Percentiles rank a stretch among this genome's conserved stretches.
phyloP scores from a whole-genome alignment of 2,797 vertebrate species.

The Sylvia borin region DNA sequence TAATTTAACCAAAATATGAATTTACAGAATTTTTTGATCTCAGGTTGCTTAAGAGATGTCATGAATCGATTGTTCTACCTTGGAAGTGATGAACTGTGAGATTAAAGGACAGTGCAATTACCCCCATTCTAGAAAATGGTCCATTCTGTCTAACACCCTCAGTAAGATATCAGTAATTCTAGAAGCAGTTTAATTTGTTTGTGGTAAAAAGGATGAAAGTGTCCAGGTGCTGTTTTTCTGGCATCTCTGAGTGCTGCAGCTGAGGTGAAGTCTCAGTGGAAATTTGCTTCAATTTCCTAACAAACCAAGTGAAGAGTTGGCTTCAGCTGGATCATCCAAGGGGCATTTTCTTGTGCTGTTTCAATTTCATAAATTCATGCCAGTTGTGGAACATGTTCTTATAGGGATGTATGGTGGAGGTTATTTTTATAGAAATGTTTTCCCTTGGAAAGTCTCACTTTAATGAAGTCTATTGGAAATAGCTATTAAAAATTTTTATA shows the following conservation, averaged over 20 bases:
- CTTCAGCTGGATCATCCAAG: not conserved
- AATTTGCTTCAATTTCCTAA: conserved; percentile 16
- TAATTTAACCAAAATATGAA: not conserved
- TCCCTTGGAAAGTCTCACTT: not conserved
- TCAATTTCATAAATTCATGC: not conserved
- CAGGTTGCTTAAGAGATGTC: not conserved
- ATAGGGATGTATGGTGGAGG: not conserved
- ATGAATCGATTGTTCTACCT: not conserved
- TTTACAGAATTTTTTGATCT: conserved; percentile 4
- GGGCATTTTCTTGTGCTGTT: not conserved
- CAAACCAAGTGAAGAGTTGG: not conserved
- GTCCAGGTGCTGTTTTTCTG: not conserved
- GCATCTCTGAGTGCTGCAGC: not conserved
- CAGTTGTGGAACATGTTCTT: not conserved
- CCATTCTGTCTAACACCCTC: not conserved
- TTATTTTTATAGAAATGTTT: conserved; percentile 12
- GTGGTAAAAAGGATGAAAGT: not conserved
- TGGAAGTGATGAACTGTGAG: not conserved
- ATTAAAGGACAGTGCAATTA: not conserved
- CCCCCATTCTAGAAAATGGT: not conserved
- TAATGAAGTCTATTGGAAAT: not conserved
- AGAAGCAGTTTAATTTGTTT: not conserved
- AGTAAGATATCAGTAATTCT: not conserved
- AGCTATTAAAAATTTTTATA: not conserved
- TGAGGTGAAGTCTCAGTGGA: not conserved